phyloP scores from a whole-genome alignment of 2,113 vertebrate species.

The Leuciscus idus region DNA sequence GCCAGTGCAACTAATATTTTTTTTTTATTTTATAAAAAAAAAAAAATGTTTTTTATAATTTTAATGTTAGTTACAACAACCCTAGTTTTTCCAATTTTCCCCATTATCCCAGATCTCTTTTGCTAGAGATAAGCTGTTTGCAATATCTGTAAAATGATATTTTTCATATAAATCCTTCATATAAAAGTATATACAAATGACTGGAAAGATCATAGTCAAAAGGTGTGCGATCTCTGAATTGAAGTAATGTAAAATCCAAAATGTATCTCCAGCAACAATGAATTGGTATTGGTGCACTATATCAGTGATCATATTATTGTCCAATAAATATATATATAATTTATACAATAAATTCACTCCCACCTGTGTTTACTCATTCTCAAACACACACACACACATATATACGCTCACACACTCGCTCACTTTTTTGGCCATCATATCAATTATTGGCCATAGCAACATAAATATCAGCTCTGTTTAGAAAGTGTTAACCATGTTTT shows the following conservation, averaged over 20 bases:
- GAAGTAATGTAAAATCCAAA: neutral
- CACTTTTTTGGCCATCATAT: neutral
- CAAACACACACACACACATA: too few species aligned
- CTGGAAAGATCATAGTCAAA: too few species aligned
- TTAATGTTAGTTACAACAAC: too few species aligned
- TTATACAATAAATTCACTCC: neutral
- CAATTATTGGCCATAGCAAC: neutral
- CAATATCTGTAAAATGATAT: neutral
- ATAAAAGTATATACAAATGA: too few species aligned
- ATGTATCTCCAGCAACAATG: neutral
- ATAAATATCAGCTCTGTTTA: neutral
- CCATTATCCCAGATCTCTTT: neutral
- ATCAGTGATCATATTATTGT: neutral
- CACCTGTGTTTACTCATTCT: too few species aligned
- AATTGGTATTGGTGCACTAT: neutral
- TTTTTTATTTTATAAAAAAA: too few species aligned
- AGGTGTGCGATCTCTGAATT: neutral
- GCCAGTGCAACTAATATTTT: too few species aligned
- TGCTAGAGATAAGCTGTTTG: neutral
- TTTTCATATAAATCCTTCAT: too few species aligned
- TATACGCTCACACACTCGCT: too few species aligned
- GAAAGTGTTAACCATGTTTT: neutral
- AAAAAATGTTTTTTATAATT: too few species aligned
- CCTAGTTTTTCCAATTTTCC: neutral
- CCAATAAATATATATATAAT: neutral